A percentile compares a stretch with the other conserved stretches of the same genome.
Conservation (phyloP, 1,140 invertebrate species). For the Zaprionus vittiger region DNA sequence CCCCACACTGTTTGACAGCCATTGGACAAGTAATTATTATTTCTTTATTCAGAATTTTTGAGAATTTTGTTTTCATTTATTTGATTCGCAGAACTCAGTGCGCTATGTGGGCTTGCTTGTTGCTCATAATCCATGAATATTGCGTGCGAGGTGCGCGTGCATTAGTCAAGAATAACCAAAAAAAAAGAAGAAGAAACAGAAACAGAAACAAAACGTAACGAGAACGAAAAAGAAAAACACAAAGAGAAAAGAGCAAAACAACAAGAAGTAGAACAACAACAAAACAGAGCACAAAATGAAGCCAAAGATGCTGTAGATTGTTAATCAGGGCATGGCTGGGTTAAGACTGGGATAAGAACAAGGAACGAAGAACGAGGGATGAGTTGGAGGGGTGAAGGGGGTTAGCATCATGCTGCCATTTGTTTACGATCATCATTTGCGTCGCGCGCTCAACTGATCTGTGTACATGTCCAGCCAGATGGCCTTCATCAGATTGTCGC, state of each 20-base stretch:
- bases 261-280: neutral
- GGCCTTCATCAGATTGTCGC: conserved; percentile 84
- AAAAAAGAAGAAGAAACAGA: conserved; percentile 23
- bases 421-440: conserved; percentile 60
- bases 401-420: conserved; percentile 28
- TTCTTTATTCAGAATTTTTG: conserved; percentile 15
- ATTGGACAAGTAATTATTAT: neutral
- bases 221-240: conserved; percentile 12
- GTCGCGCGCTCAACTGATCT: conserved; percentile 77
- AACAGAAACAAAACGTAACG: conserved; percentile 6
- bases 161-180: conserved; percentile 54
- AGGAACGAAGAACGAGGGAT: neutral
- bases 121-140: conserved; percentile 17
- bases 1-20: conserved; percentile 6
- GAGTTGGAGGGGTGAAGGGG: conserved; percentile 12
- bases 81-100: conserved; percentile 47
- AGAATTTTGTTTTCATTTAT: conserved; percentile 27
- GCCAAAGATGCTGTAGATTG: neutral
- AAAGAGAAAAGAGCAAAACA: conserved; percentile 3
- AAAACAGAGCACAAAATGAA: neutral
- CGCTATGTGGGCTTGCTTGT: conserved; percentile 28
- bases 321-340: neutral
- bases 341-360: neutral
- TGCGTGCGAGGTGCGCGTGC: conserved; percentile 53
- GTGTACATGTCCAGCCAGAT: conserved; percentile 85